A percentile compares a stretch with the other conserved stretches of the same genome.
Conservation (phyloP, 1,140 invertebrate species). For the Cyclina sinensis region DNA sequence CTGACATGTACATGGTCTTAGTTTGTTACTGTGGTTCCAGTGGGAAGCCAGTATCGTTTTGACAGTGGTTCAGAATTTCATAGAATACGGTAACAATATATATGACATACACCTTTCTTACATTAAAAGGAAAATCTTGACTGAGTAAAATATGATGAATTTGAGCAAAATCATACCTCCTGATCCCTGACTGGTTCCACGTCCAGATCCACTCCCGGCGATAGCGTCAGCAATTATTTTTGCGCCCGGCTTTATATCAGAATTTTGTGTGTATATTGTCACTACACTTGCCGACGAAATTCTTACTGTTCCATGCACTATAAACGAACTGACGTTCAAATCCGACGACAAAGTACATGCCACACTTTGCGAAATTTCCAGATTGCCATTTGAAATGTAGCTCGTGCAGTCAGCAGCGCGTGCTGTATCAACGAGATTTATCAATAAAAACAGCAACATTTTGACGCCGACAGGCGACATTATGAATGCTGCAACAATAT, state of each 20-base stretch:
- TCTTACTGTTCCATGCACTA: background rate
- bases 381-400: background rate
- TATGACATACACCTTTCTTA: no score
- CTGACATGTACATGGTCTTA: no score
- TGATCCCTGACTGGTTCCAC: background rate
- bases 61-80: no score
- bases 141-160: background rate
- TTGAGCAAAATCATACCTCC: constrained; percentile 7
- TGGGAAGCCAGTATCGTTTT: no score
- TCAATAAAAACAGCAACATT: background rate
- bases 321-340: background rate
- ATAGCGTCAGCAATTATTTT: constrained; percentile 13
- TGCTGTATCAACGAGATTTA: background rate
- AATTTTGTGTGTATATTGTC: background rate
- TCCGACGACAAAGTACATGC: constrained; percentile 10
- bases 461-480: background rate
- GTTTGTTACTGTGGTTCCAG: no score
- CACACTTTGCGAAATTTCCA: background rate
- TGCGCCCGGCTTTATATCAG: constrained; percentile 5
- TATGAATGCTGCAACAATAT: background rate
- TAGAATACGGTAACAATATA: no score
- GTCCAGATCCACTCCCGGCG: background rate
- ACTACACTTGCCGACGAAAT: background rate
- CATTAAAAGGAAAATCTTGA: no score
- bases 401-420: background rate